phyloP scores from a whole-genome alignment of 2,888 invertebrate genomes.

The Phorcus lineatus region DNA sequence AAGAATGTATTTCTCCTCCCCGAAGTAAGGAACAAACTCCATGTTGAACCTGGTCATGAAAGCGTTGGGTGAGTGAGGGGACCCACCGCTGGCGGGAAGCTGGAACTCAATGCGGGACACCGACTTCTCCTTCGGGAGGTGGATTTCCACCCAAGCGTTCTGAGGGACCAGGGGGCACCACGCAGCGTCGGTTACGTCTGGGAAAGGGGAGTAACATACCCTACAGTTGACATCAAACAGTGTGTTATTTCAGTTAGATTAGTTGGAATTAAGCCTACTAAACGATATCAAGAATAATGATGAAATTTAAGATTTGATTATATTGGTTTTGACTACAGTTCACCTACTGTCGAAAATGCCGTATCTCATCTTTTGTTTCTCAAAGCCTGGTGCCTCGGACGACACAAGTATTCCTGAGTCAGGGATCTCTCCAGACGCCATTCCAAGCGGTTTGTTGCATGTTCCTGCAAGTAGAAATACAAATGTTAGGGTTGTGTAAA shows the following conservation, averaged over 20 bases:
- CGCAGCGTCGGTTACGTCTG: neutral
- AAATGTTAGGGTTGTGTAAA: too few species aligned
- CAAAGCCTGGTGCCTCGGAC: neutral
- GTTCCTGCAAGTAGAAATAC: neutral
- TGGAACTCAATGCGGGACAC: neutral
- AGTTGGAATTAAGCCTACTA: too few species aligned
- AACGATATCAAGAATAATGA: too few species aligned
- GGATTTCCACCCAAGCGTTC: neutral
- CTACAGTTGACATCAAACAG: too few species aligned
- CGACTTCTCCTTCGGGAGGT: neutral
- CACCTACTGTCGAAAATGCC: neutral
- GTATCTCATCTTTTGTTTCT: neutral
- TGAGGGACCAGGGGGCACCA: neutral
- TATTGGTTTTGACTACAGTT: too few species aligned
- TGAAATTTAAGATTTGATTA: too few species aligned
- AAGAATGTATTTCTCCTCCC: neutral
- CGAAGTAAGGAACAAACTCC: neutral
- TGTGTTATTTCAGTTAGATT: too few species aligned
- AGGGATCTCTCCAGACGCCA: neutral
- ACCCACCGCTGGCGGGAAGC: neutral
- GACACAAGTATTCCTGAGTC: neutral
- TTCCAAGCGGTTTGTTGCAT: neutral
- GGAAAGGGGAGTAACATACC: too few species aligned
- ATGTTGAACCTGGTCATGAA: constrained; percentile 3
- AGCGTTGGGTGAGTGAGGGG: neutral